Conservation (phyloP, 2,797 vertebrate genomes). For the Chromis chromis region DNA sequence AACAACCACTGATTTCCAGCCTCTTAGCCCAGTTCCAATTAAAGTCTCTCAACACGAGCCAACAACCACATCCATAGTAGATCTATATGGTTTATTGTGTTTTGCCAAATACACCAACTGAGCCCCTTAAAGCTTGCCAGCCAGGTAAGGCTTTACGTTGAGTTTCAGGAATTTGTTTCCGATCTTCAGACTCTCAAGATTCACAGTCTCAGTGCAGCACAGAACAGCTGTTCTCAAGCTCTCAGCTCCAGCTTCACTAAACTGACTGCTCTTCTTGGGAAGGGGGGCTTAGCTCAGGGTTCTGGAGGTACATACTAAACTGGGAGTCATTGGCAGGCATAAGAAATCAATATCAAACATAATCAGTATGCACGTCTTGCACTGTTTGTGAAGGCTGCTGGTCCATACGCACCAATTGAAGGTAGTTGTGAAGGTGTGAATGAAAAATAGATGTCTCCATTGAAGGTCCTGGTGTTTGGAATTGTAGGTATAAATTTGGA, state of each 20-base stretch:
- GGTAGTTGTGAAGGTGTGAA: slow-evolving; percentile 61
- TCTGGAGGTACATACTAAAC: slow-evolving; percentile 50
- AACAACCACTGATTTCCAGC: slow-evolving; percentile 70
- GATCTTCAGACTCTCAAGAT: slow-evolving; percentile 37
- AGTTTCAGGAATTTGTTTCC: slow-evolving; percentile 52
- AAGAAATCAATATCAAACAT: slow-evolving; percentile 70
- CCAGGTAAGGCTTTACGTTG: slow-evolving; percentile 31
- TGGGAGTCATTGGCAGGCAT: slow-evolving; percentile 54
- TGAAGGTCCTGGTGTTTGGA: slow-evolving; percentile 28
- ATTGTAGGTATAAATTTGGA: slow-evolving; percentile 21
- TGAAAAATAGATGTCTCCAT: slow-evolving; percentile 57
- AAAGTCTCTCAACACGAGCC: slow-evolving; percentile 65
- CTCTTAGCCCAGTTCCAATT: slow-evolving; percentile 64
- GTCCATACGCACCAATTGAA: slow-evolving; percentile 44
- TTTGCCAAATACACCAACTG: slow-evolving; percentile 60
- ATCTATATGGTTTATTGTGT: slow-evolving; percentile 62
- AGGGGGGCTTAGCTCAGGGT: slow-evolving; percentile 37
- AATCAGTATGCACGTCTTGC: slow-evolving; percentile 69
- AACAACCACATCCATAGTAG: slow-evolving; percentile 56
- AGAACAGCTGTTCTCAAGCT: slow-evolving; percentile 54
- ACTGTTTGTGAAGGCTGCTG: slow-evolving; percentile 65
- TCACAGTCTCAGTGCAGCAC: slow-evolving; percentile 29
- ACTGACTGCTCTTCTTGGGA: slow-evolving; percentile 42
- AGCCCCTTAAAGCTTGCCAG: slow-evolving; percentile 33
- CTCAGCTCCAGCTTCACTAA: slow-evolving; percentile 42